Base-by-base conservation (phyloP, 2,797 vertebrate species). In the Eospalax fontanierii region DNA sequence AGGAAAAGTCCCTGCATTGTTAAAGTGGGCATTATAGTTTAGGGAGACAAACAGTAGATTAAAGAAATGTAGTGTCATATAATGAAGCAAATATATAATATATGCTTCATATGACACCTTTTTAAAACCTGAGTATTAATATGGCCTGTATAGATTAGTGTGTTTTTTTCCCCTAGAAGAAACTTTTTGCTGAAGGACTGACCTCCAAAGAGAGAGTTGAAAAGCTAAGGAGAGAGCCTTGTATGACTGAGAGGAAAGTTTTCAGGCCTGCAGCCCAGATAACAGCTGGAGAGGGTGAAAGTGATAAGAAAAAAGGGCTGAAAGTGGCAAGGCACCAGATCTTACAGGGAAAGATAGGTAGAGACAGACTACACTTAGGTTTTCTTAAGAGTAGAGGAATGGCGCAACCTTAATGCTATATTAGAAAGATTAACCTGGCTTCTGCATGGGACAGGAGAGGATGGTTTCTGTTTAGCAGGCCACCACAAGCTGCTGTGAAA, bases 71-170 rank as follows among this genome's bases (percentile, higher is more conserved):
- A 40, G 28, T 30, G 21, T 81, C 38, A 88, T 75, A 79, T 91
- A 75, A 78, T 75, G 57, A 76, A 93, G 30, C n/a, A 85, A 90
- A 74, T 24, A 28, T 30, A 90, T 15, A 9, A n/a, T 78, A 46
- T 73, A n/a, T n/a, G n/a, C n/a, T n/a, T n/a, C n/a, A 93, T 22
- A 28, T 85, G 46, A 91, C 80, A 33, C 73, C 28, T 75, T 74
- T 38, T 54, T 12, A 21, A 79, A 70, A 80, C 70, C 12, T 70
- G 66, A 90, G 4, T 22, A 66, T 9, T 38, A 59, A 33, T 54
- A n/a, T 43, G 54, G 15, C 4, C 24, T 82, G 89, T 87, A 80
- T 75, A 93, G 33, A 70, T 46, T 74, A 71, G 19, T n/a, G 79
- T 71, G 59, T 86, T 54, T 54, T 54, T 54, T 54, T 54, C 14